These are phyloP conservation scores for Elephantulus edwardii DNA, from an alignment of 2,113 vertebrate genomes.

Conservation along the genomic window DNA sequence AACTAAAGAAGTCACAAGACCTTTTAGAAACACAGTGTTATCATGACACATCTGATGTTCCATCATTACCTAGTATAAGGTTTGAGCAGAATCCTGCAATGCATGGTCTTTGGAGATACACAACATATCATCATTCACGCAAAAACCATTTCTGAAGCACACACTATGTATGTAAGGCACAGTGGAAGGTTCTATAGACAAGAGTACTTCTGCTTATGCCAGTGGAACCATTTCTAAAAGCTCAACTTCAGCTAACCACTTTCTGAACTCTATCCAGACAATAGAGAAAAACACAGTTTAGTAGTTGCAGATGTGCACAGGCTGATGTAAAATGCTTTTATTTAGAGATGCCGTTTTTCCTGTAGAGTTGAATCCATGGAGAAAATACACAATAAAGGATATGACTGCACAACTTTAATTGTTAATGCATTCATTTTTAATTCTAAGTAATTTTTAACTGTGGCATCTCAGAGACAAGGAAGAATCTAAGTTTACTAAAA, in stretches of 20 bases:
- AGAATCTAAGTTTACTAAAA: background rate
- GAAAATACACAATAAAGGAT: background rate
- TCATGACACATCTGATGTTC: background rate
- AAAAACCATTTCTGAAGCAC: background rate
- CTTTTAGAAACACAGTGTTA: background rate
- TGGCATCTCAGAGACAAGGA: background rate
- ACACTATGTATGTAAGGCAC: background rate
- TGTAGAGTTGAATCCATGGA: background rate
- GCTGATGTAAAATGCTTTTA: background rate
- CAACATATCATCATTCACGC: background rate
- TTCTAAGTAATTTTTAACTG: background rate
- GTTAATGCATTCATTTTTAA: constrained; percentile 16
- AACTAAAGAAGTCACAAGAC: background rate
- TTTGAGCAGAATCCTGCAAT: background rate
- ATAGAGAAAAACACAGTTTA: background rate
- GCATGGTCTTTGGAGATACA: background rate
- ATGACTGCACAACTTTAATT: background rate
- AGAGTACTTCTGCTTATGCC: background rate
- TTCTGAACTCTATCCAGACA: constrained; percentile 44
- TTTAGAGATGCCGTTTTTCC: too few relatives aligned
- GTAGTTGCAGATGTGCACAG: background rate
- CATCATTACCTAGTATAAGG: background rate
- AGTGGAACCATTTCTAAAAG: background rate
- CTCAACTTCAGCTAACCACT: background rate
- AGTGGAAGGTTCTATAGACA: background rate